Conservation (phyloP, 2,888 invertebrate genomes). For the Iphiclides podalirius region DNA sequence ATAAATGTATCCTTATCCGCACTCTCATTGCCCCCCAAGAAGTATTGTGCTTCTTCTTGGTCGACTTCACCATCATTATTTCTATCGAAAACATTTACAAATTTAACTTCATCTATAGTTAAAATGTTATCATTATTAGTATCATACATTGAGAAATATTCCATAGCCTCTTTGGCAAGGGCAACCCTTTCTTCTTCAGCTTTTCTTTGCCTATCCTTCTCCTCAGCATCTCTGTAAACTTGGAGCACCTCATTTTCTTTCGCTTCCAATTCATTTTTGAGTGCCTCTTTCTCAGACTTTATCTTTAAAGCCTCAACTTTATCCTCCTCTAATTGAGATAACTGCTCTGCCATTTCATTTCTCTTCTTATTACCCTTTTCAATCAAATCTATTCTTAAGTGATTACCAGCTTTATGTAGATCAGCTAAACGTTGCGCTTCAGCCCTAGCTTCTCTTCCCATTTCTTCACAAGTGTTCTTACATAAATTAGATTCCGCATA, state of each 20-base stretch:
- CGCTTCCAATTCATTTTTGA: slow-evolving; percentile 86
- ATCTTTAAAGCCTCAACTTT: slow-evolving; percentile 88
- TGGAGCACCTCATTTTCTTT: slow-evolving; percentile 88
- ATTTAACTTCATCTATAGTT: slow-evolving; percentile 84
- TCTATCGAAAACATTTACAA: slow-evolving; percentile 89
- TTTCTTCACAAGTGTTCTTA: slow-evolving; percentile 88
- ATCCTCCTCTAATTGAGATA: slow-evolving; percentile 85
- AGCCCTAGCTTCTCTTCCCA: slow-evolving; percentile 87
- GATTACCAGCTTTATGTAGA: slow-evolving; percentile 88
- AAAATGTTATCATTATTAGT: slow-evolving; percentile 89
- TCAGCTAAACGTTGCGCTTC: slow-evolving; percentile 86
- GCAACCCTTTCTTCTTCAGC: slow-evolving; percentile 79
- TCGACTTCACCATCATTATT: slow-evolving; percentile 93
- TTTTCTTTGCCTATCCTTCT: slow-evolving; percentile 80
- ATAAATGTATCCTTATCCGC: slow-evolving; percentile 85
- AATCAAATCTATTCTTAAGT: slow-evolving; percentile 86
- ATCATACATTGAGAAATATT: slow-evolving; percentile 89
- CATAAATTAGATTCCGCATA: slow-evolving; percentile 84
- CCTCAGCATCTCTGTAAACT: slow-evolving; percentile 85
- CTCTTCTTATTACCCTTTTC: slow-evolving; percentile 87
- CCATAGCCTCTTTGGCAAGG: slow-evolving; percentile 82
- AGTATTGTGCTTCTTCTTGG: slow-evolving; percentile 91
- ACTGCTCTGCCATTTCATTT: slow-evolving; percentile 84
- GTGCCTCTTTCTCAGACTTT: slow-evolving; percentile 86
- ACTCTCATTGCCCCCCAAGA: slow-evolving; percentile 84